Base-by-base conservation (phyloP, 2,888 invertebrate genomes). In the Temnothorax unifasciatus region DNA sequence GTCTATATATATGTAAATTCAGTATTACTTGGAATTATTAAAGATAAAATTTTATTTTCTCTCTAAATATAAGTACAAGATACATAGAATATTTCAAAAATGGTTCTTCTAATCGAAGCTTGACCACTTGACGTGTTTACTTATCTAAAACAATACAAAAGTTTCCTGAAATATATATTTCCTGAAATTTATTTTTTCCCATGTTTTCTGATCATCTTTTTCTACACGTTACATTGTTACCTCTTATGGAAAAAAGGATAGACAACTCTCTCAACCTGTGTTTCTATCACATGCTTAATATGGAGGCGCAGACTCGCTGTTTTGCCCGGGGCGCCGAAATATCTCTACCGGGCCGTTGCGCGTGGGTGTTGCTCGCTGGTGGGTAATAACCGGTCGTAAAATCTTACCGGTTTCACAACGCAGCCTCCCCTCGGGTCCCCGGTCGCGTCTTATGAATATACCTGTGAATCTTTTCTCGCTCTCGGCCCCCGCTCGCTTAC, bases 341-440 rank as follows among this genome's bases (percentile, higher is more conserved):
- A 57, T 44, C 77, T 69, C 11, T 44, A 38, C 86, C 86, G 86
- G 52, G 29, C 47, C 44, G 21, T 75, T 82, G 63, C 75, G 74
- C 81, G 90, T 89, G 85, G 89, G 89, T 84, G 90, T 83, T 54
- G 85, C 34, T 71, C 13, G 73, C 73, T 74, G 83, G 71, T 89
- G 73, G 71, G 81, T 81, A 44, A 84, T 83, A 90, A 90, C 87
- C 89, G 90, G 87, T 89, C 90, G 89, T 90, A 87, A 89, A 89
- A 89, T 87, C 90, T 87, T 87, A 89, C 83, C 85, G 87, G 90
- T 89, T 87, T 86, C 86, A 83, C 83, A 68, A 86, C 68, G 77
- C 71, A 52, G 81, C 84, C 74, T 75, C 89, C 44, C 57, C 84
- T 34, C 79, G 18, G 18, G 63, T 34, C 15, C 76, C 77, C 83